phyloP scores from a whole-genome alignment of 2,888 invertebrate genomes.

The Hoplodrina blanda region DNA sequence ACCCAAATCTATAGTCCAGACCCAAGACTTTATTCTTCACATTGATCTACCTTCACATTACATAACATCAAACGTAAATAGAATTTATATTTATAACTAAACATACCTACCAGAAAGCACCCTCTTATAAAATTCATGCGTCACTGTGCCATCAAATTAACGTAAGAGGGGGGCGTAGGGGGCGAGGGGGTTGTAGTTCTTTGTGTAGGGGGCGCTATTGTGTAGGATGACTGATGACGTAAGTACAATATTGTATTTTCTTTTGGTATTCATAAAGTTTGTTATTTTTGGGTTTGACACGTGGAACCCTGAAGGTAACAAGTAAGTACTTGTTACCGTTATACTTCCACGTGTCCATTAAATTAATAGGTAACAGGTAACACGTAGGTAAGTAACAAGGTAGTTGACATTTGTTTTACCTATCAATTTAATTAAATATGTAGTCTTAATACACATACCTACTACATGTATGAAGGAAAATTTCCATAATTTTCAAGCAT shows the following conservation, averaged over 20 bases:
- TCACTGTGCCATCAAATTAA: conserved; percentile 58
- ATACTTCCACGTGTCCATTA: too few relatives aligned
- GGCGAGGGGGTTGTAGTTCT: conserved; percentile 12
- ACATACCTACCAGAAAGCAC: conserved; percentile 20
- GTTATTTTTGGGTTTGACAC: conserved; percentile 11
- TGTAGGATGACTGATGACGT: conserved; percentile 49
- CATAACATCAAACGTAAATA: too few relatives aligned
- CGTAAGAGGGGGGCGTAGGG: neutral
- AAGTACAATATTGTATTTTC: conserved; percentile 1
- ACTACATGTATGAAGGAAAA: neutral
- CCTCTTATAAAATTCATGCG: conserved; percentile 43
- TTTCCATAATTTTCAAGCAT: too few relatives aligned
- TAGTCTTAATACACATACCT: neutral
- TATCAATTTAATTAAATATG: neutral
- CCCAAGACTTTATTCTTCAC: too few relatives aligned
- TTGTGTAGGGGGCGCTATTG: conserved; percentile 38
- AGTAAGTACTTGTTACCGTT: neutral
- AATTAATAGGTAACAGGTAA: too few relatives aligned
- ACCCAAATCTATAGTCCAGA: too few relatives aligned
- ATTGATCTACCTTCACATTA: neutral
- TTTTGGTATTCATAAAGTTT: neutral
- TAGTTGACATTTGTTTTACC: neutral
- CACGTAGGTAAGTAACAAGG: too few relatives aligned
- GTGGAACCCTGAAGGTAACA: neutral
- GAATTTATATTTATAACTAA: conserved; percentile 5